Percentiles rank a stretch among this genome's conserved stretches.
These are phyloP conservation scores for Anneissia japonica DNA, from an alignment of 35 echinoderm and acorn worm species.

Conservation along the genomic window DNA sequence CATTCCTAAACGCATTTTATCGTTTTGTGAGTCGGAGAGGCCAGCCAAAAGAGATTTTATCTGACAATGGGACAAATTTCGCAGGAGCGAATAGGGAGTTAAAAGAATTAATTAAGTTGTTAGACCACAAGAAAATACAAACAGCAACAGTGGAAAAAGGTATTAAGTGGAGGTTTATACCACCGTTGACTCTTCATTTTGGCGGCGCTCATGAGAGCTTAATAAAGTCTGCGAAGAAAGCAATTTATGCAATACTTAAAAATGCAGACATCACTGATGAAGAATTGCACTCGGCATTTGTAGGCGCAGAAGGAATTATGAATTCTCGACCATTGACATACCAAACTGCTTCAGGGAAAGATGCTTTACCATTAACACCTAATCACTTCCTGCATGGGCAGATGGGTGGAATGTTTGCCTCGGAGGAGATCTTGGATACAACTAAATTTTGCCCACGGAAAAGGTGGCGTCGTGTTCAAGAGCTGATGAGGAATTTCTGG, in stretches of 20 bases:
- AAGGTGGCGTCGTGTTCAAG: conserved; percentile 24
- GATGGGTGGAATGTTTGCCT: conserved; percentile 23
- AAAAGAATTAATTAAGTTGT: background rate
- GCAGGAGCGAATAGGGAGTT: conserved; percentile 5
- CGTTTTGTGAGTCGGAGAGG: background rate
- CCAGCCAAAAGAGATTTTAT: background rate
- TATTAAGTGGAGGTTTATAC: conserved; percentile 1
- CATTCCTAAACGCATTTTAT: background rate
- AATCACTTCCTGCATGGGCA: conserved; percentile 34
- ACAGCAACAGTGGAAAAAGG: background rate
- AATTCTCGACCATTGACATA: conserved; percentile 43
- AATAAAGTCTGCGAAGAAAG: conserved; percentile 13
- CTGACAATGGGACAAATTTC: conserved; percentile 36
- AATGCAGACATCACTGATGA: conserved; percentile 27
- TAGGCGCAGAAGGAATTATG: conserved; percentile 25
- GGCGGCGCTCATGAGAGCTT: background rate
- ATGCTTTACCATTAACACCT: conserved; percentile 27
- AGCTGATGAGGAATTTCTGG: conserved; percentile 34
- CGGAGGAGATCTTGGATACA: conserved; percentile 12
- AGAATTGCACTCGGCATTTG: conserved; percentile 19
- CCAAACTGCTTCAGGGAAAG: background rate
- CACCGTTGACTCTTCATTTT: background rate
- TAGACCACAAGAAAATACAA: background rate
- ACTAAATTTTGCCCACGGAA: conserved; percentile 5
- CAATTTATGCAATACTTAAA: conserved; percentile 13